Percentiles rank a stretch among this genome's conserved stretches.
These are phyloP conservation scores for Callospermophilus lateralis DNA, from an alignment of 2,113 vertebrate species.

Conservation along the genomic window DNA sequence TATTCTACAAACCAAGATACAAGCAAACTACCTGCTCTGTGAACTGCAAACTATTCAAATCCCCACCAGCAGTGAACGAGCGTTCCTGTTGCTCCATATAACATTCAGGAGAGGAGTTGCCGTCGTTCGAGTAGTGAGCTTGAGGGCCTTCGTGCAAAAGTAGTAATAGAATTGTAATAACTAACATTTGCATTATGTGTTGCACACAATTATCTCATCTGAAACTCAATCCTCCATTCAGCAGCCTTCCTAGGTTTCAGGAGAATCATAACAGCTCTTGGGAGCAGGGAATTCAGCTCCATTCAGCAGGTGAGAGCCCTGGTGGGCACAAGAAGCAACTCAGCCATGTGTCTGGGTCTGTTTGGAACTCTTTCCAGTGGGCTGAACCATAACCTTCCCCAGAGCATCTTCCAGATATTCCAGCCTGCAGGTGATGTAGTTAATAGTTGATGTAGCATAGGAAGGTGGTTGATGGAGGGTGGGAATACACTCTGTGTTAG, in stretches of 20 bases:
- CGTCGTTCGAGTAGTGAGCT: not conserved
- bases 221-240: not conserved
- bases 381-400: too few species aligned
- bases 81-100: too few species aligned
- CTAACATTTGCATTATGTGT: not conserved
- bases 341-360: fast-evolving
- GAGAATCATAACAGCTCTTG: not conserved
- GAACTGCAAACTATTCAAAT: not conserved
- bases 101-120: not conserved
- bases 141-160: not conserved
- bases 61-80: not conserved
- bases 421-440: not conserved
- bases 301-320: not conserved
- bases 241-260: not conserved
- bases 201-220: not conserved
- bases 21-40: not conserved
- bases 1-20: not conserved
- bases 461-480: not conserved
- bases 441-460: not conserved
- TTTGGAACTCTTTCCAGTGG: fast-evolving
- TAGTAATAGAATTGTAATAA: not conserved
- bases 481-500: not conserved
- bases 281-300: not conserved
- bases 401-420: not conserved
- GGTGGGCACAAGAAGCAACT: fast-evolving